Percentiles rank a stretch among this genome's conserved stretches.
phyloP scores from a whole-genome alignment of 2,113 vertebrate genomes.

The Ictidomys tridecemlineatus region DNA sequence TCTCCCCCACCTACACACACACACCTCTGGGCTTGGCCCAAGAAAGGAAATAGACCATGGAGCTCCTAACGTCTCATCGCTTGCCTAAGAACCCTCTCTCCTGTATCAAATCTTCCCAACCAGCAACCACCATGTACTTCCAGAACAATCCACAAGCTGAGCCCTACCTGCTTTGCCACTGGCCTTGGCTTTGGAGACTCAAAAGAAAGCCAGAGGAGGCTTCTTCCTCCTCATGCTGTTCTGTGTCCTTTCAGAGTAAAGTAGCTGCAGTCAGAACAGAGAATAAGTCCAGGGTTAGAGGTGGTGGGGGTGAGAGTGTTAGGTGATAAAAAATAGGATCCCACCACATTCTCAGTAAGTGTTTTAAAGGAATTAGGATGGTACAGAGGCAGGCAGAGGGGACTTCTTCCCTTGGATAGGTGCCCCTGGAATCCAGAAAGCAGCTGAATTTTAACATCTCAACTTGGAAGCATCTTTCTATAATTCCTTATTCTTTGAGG shows the following conservation, averaged over 20 bases:
- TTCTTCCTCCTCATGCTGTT: background rate
- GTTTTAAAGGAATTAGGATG: background rate
- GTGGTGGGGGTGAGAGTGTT: background rate
- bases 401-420: background rate
- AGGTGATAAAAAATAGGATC: background rate
- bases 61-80: background rate
- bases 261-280: background rate
- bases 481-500: background rate
- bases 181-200: background rate
- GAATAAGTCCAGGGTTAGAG: background rate
- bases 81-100: background rate
- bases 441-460: background rate
- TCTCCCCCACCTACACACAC: too few species aligned
- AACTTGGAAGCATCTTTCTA: background rate
- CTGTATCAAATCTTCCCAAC: background rate
- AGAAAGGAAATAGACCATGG: background rate
- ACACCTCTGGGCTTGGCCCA: background rate
- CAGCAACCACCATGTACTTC: background rate
- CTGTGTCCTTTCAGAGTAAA: background rate
- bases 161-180: background rate
- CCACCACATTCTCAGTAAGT: background rate
- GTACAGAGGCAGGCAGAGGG: background rate
- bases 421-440: background rate
- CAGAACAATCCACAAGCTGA: background rate
- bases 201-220: background rate